Conservation (phyloP, 2,113 vertebrate genomes). For the Crotalus helleri region DNA sequence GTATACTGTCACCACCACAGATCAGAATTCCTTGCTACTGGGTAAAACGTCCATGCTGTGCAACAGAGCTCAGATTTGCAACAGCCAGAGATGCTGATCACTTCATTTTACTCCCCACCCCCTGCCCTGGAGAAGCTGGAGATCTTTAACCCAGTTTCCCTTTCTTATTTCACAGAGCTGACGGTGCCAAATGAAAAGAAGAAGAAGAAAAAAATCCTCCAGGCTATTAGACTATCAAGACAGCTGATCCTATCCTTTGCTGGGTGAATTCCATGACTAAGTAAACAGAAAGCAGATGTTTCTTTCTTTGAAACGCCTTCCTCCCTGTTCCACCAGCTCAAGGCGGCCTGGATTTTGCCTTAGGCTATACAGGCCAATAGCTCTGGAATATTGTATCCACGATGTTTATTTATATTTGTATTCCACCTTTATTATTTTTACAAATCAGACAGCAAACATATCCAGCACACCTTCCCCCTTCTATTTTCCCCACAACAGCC, state of each 20-base stretch:
- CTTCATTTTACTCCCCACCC: too few relatives aligned
- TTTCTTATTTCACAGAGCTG: neutral
- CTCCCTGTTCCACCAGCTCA: neutral
- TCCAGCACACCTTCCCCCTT: neutral
- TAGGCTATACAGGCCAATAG: neutral
- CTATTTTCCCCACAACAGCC: too few relatives aligned
- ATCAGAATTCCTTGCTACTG: neutral
- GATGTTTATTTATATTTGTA: neutral
- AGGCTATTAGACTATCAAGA: neutral
- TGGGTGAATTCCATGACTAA: neutral
- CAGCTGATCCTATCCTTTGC: neutral
- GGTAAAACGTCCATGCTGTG: neutral
- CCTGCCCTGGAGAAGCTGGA: neutral
- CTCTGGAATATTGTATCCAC: neutral
- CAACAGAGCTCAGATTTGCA: neutral
- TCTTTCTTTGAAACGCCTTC: neutral
- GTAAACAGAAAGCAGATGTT: neutral
- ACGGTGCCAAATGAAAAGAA: neutral
- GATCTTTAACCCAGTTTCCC: neutral
- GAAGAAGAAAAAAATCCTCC: neutral
- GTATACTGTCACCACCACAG: neutral
- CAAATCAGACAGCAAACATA: neutral
- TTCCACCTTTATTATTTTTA: neutral
- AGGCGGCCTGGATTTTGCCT: neutral
- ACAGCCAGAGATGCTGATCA: neutral